These are phyloP conservation scores for Chamaedrilus cognettii DNA, from an alignment of 2,888 invertebrate genomes.

Conservation along the genomic window DNA sequence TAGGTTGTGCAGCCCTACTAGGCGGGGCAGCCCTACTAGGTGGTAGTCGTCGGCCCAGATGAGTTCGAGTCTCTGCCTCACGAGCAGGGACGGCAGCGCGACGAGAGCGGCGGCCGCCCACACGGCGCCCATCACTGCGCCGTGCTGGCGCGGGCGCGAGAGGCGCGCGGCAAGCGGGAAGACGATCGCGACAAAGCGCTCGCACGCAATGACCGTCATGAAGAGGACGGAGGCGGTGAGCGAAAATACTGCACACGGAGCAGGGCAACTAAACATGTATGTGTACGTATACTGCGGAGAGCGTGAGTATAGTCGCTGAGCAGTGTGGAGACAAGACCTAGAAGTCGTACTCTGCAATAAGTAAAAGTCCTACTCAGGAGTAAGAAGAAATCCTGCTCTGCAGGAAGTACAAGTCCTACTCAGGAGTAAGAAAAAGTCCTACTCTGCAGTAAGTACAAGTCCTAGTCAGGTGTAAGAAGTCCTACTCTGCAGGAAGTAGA, in stretches of 20 bases:
- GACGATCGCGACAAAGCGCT: constrained; percentile 51
- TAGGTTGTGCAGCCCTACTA: no score
- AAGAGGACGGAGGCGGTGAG: constrained; percentile 48
- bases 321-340: no score
- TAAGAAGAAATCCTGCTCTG: no score
- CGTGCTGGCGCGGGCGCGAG: constrained; percentile 8
- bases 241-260: constrained; percentile 45
- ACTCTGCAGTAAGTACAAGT: background rate
- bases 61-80: constrained; percentile 35
- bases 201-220: constrained; percentile 48
- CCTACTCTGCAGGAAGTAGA: constrained; percentile 49
- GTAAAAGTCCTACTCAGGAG: no score
- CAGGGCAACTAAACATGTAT: no score
- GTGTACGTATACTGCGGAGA: no score
- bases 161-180: constrained; percentile 42
- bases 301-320: no score
- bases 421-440: no score
- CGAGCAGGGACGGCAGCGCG: constrained; percentile 45
- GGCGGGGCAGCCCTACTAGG: no score
- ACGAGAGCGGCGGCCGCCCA: constrained; percentile 44
- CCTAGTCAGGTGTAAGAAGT: no score
- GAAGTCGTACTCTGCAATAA: no score
- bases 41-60: constrained; percentile 43
- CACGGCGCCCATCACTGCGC: constrained; percentile 32
- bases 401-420: no score